Evolutionary conservation across 2,113 vertebrate genomes (phyloP).

Genomic region (Symphodus melops): DNA sequence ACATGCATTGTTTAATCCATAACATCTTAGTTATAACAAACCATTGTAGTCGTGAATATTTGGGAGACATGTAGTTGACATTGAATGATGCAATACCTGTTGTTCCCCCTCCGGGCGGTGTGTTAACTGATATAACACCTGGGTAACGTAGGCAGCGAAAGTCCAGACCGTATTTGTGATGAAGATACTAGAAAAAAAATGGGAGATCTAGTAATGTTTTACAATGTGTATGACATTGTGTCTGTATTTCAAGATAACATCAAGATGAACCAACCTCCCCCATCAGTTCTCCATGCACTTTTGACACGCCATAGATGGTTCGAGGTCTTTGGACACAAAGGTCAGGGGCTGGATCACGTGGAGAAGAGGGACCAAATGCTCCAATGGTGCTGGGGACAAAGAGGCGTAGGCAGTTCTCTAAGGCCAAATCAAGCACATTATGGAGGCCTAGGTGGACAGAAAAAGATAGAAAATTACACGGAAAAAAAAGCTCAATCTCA

Average conservation of each 20-base stretch:
- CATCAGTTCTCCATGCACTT: conserved; percentile 85
- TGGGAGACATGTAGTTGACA: not conserved
- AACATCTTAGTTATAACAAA: not conserved
- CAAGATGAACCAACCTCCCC: conserved; percentile 75
- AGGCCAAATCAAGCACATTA: conserved; percentile 83
- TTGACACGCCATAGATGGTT: conserved; percentile 86
- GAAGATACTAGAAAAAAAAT: conserved; percentile 77
- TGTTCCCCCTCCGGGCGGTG: conserved; percentile 81
- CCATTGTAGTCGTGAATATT: not conserved
- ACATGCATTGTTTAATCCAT: not conserved
- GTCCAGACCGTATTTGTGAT: conserved; percentile 85
- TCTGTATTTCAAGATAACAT: not conserved
- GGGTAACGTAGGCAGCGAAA: conserved; percentile 85
- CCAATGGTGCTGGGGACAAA: conserved; percentile 86
- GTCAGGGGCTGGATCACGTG: conserved; percentile 83
- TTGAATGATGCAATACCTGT: conserved; percentile 72
- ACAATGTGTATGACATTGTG: not conserved
- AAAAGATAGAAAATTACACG: conserved; percentile 18
- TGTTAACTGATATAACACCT: conserved; percentile 82
- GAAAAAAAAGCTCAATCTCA: not conserved
- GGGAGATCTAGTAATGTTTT: not conserved
- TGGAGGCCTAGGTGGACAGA: conserved; percentile 75
- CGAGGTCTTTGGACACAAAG: conserved; percentile 84
- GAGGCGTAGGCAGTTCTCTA: conserved; percentile 84
- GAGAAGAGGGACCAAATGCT: conserved; percentile 84